A percentile compares a stretch with the other conserved stretches of the same genome.
These are phyloP conservation scores for Sylvia borin DNA, from an alignment of 2,797 vertebrate genomes.

Conservation along the genomic window DNA sequence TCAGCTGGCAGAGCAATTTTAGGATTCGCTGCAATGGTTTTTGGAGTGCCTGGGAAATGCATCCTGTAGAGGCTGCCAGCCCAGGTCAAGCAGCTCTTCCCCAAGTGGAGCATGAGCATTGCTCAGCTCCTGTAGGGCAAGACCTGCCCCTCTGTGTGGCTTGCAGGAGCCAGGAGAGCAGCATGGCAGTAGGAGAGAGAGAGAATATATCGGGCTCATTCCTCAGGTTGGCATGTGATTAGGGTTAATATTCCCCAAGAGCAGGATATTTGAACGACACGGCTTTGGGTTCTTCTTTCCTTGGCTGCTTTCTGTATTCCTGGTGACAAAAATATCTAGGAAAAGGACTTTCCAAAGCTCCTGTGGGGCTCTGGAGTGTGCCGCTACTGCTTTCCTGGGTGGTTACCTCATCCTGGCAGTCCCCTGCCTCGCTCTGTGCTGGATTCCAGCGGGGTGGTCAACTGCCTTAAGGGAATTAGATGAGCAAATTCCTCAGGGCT, in stretches of 20 bases:
- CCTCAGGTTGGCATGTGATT: fast-evolving
- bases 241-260: no score
- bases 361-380: background rate
- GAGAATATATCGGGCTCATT: background rate
- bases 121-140: background rate
- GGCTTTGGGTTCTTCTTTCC: background rate
- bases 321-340: background rate
- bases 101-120: background rate
- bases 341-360: background rate
- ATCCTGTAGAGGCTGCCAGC: background rate
- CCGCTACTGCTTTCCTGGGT: fast-evolving
- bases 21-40: background rate
- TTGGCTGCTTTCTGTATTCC: background rate
- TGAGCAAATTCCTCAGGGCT: background rate
- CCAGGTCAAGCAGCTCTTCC: background rate
- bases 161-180: background rate
- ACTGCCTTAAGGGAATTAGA: background rate
- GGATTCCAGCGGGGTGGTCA: background rate
- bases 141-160: background rate
- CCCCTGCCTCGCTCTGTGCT: background rate
- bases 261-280: fast-evolving
- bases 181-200: background rate
- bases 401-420: background rate
- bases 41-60: background rate
- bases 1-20: background rate